Conservation (phyloP, 2,113 vertebrate species). For the Miniopterus natalensis region DNA sequence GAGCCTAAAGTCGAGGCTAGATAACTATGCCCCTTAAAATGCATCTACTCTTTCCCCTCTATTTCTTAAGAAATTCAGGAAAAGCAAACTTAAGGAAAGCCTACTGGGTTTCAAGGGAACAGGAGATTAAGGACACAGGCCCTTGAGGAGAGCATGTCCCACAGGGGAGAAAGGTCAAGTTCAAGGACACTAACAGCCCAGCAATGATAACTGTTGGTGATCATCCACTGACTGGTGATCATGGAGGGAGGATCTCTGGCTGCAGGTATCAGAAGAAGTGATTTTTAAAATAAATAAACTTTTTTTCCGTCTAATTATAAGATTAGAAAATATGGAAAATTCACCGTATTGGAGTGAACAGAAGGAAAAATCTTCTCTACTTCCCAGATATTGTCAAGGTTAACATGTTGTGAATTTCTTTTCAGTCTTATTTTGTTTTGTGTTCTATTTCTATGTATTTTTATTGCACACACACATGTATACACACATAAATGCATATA, state of each 20-base stretch:
- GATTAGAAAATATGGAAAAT: background rate
- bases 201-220: too few relatives aligned
- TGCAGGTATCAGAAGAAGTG: background rate
- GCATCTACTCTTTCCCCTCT: background rate
- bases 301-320: background rate
- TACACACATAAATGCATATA: background rate
- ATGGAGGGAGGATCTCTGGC: background rate
- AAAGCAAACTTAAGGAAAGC: background rate
- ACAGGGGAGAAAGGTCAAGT: background rate
- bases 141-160: background rate
- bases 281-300: background rate
- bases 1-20: background rate
- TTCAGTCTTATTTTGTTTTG: background rate
- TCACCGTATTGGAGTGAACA: background rate
- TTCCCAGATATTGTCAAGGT: background rate
- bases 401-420: background rate
- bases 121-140: background rate
- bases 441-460: background rate
- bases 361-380: background rate
- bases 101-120: background rate
- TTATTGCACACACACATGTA: background rate
- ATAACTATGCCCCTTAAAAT: background rate
- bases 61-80: background rate
- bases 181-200: background rate
- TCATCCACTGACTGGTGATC: rapidly evolving